Conservation (phyloP, 2,888 invertebrate genomes). For the Ephialtes manifestator region DNA sequence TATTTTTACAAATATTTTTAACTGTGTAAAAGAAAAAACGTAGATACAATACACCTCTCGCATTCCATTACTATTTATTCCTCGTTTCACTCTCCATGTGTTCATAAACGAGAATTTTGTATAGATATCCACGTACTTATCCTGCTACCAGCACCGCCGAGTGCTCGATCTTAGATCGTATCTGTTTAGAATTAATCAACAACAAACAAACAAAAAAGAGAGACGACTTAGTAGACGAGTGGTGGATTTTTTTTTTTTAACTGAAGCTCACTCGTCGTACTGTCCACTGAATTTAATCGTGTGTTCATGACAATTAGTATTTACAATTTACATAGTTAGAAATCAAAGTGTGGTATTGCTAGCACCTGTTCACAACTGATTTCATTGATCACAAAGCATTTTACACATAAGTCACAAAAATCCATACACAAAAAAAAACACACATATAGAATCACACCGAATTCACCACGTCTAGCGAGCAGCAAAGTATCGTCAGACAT, state of each 20-base stretch:
- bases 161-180: constrained; percentile 61
- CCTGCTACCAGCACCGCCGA: constrained; percentile 44
- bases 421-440: neutral
- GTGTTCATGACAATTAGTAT: constrained; percentile 37
- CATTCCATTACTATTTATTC: constrained; percentile 12
- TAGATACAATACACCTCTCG: constrained; percentile 11
- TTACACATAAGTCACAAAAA: constrained; percentile 2
- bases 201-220: neutral
- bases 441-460: constrained; percentile 18
- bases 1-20: neutral
- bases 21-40: neutral
- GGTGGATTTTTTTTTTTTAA: constrained; percentile 31
- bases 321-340: constrained; percentile 27
- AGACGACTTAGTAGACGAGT: constrained; percentile 36
- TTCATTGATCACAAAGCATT: constrained; percentile 31
- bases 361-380: constrained; percentile 34
- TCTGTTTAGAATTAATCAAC: constrained; percentile 28
- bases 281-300: constrained; percentile 39
- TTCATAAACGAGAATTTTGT: constrained; percentile 38
- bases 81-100: constrained; percentile 24
- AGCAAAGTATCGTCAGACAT: constrained; percentile 36
- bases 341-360: constrained; percentile 51
- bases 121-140: constrained; percentile 38
- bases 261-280: constrained; percentile 20
- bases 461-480: constrained; percentile 24